phyloP scores from a whole-genome alignment of 2,888 invertebrate genomes.

The Pyrgus malvae region DNA sequence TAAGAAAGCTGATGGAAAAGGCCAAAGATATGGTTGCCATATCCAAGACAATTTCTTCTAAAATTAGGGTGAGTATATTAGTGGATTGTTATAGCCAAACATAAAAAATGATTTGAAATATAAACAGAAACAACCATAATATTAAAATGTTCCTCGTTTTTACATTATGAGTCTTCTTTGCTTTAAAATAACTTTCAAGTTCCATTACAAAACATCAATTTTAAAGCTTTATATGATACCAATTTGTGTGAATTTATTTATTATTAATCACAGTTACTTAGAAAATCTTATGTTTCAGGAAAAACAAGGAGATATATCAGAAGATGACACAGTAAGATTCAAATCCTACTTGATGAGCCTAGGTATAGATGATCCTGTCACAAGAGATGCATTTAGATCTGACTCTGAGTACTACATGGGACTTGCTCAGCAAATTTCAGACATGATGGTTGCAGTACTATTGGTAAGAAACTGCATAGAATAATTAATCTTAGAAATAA shows the following conservation, averaged over 20 bases:
- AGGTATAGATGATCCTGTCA: slow-evolving; percentile 99
- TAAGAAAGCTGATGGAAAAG: slow-evolving; percentile 96
- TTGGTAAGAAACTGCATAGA: slow-evolving; percentile 75
- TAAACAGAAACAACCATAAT: too few species aligned
- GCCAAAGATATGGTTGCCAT: slow-evolving; percentile 98
- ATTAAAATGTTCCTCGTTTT: too few species aligned
- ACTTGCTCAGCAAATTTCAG: slow-evolving; percentile 92
- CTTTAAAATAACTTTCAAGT: too few species aligned
- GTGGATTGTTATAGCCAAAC: too few species aligned
- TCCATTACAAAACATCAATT: too few species aligned
- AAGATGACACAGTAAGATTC: slow-evolving; percentile 98
- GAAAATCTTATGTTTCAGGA: slow-evolving; percentile 82
- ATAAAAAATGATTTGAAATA: too few species aligned
- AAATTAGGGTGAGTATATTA: slow-evolving; percentile 87
- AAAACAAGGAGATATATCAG: slow-evolving; percentile 96
- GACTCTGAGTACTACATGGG: slow-evolving; percentile 92
- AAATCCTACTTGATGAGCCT: slow-evolving; percentile 97
- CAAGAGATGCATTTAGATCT: slow-evolving; percentile 93
- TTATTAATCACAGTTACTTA: too few species aligned
- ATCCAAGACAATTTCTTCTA: slow-evolving; percentile 94
- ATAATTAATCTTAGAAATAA: background rate
- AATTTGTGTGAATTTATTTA: too few species aligned
- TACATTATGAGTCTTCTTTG: too few species aligned
- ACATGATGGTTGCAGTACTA: slow-evolving; percentile 90
- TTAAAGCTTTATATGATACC: too few species aligned